These are phyloP conservation scores for Aythya baeri DNA, from an alignment of 2,113 vertebrate species.

Conservation along the genomic window DNA sequence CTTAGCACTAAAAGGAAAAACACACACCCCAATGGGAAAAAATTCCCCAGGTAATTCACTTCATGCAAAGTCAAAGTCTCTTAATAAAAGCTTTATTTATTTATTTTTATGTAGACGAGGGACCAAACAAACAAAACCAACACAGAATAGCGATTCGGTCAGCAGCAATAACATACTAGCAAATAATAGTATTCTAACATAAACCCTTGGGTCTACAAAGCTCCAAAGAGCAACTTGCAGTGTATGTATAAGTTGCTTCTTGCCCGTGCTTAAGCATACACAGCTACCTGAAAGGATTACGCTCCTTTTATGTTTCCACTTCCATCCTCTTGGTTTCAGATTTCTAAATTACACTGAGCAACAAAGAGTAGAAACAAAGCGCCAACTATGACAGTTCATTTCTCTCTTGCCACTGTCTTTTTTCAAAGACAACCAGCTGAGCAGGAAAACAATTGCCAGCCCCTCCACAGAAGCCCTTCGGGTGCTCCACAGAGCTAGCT, in stretches of 20 bases:
- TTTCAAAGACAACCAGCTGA: neutral
- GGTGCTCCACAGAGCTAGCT: neutral
- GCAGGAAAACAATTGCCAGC: neutral
- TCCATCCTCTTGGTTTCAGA: neutral
- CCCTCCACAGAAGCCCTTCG: neutral
- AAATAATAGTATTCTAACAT: rapidly evolving
- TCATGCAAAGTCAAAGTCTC: neutral
- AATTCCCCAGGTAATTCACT: neutral
- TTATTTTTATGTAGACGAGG: too few relatives aligned
- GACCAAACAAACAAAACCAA: too few relatives aligned
- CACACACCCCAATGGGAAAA: neutral
- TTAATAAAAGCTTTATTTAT: neutral
- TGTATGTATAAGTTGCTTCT: rapidly evolving
- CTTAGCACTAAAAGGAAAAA: neutral
- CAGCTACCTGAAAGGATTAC: neutral
- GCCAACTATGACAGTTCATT: neutral
- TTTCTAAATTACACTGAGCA: neutral
- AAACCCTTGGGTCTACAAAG: neutral
- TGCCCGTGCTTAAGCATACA: neutral
- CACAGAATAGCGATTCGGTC: neutral
- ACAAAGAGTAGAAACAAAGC: neutral
- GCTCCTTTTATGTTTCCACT: neutral
- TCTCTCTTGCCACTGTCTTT: neutral
- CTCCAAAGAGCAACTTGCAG: neutral
- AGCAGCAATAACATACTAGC: neutral